Percentiles rank a stretch among this genome's conserved stretches.
Conservation (phyloP, 2,113 vertebrate species). For the Silurus asotus region DNA sequence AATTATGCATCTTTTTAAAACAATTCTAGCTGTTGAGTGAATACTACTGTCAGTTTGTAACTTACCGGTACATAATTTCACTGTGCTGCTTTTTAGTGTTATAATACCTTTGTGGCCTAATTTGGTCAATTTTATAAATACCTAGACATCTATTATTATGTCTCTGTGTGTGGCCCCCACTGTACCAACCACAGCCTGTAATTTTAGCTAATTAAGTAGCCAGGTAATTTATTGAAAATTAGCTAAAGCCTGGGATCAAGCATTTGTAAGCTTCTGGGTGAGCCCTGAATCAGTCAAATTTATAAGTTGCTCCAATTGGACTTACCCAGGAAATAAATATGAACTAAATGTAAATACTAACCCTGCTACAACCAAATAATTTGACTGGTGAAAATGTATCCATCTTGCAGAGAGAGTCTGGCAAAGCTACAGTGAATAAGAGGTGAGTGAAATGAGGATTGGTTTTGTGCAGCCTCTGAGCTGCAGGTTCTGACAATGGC, state of each 20-base stretch:
- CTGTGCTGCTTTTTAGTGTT: neutral
- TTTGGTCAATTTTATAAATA: constrained; percentile 9
- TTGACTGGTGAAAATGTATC: neutral
- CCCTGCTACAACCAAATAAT: neutral
- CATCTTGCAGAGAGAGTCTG: neutral
- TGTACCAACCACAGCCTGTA: neutral
- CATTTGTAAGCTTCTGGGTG: neutral
- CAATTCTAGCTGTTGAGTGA: neutral
- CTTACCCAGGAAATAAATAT: neutral
- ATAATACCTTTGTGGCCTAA: constrained; percentile 14
- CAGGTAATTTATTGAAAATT: neutral
- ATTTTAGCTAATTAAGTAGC: neutral
- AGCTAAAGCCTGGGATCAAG: neutral
- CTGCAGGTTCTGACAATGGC: constrained; percentile 22
- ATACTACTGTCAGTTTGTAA: neutral
- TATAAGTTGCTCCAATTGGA: neutral
- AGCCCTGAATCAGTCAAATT: neutral
- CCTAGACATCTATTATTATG: neutral
- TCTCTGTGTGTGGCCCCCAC: neutral
- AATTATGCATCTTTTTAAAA: neutral
- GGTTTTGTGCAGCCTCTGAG: constrained; percentile 1
- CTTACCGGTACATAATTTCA: neutral
- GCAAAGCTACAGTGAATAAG: neutral
- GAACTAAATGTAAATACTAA: constrained; percentile 4
- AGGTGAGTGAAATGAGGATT: constrained; percentile 3